phyloP scores from a whole-genome alignment of 2,113 vertebrate species.

The Redunca redunca region DNA sequence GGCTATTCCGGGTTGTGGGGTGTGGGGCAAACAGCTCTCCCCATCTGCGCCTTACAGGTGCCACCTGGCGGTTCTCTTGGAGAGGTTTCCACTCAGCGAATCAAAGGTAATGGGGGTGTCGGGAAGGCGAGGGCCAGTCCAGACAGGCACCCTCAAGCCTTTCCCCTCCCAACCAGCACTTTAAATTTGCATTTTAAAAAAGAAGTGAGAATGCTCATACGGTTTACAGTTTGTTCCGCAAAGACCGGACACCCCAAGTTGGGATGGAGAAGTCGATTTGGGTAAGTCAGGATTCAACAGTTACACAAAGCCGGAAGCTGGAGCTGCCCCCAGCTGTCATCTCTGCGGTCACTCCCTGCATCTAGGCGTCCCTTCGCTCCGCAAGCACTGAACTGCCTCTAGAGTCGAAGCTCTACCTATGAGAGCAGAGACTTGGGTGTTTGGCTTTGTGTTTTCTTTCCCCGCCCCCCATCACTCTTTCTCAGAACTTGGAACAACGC shows the following conservation, averaged over 20 bases:
- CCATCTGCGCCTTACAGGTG: slow-evolving; percentile 65
- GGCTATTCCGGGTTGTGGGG: slow-evolving; percentile 13
- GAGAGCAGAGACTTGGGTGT: neutral
- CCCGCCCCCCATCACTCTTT: neutral
- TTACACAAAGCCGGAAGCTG: neutral
- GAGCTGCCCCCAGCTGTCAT: slow-evolving; percentile 20
- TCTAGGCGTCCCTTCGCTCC: neutral
- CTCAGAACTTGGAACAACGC: neutral
- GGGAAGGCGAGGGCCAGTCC: neutral
- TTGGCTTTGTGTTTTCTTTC: neutral
- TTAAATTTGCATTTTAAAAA: neutral
- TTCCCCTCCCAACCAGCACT: neutral
- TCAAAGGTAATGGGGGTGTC: neutral
- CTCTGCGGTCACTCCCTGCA: slow-evolving; percentile 22
- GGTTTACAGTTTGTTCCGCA: neutral
- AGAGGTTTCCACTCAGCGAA: neutral
- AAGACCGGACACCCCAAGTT: neutral
- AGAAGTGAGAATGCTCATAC: neutral
- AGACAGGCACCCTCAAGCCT: neutral
- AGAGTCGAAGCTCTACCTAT: neutral
- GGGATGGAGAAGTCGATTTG: neutral
- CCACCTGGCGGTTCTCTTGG: slow-evolving; percentile 66
- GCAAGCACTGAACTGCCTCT: neutral
- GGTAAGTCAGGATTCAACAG: neutral
- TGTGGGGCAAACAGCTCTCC: slow-evolving; percentile 4